Conservation (phyloP, 2,113 vertebrate species). For the Clarias batrachus region DNA sequence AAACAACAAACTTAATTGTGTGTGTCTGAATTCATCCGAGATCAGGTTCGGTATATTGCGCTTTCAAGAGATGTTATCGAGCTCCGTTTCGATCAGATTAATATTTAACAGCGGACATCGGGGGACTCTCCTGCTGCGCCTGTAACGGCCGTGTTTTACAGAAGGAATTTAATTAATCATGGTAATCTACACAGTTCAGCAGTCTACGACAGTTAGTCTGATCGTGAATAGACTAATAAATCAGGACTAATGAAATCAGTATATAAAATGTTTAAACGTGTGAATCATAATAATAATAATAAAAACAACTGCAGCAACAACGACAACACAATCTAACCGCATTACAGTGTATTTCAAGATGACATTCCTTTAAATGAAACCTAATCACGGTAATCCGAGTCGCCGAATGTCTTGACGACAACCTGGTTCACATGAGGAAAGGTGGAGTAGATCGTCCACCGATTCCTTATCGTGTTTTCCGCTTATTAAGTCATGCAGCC, state of each 20-base stretch:
- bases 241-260: not conserved
- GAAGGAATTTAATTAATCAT: not conserved
- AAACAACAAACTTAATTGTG: not conserved
- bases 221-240: not conserved
- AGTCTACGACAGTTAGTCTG: not conserved
- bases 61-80: not conserved
- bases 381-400: conserved; percentile 78
- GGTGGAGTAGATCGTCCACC: conserved; percentile 92
- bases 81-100: not conserved
- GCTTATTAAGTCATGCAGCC: conserved; percentile 94
- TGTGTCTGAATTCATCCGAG: not conserved
- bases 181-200: not conserved
- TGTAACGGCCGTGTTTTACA: not conserved
- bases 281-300: too few species aligned
- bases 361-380: not conserved
- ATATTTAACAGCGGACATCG: not conserved
- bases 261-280: not conserved
- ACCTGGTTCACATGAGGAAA: conserved; percentile 91
- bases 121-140: not conserved
- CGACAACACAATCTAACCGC: not conserved
- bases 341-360: not conserved
- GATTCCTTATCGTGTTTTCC: conserved; percentile 87
- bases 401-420: conserved; percentile 88
- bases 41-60: not conserved
- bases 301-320: too few species aligned